Evolutionary conservation across 2,113 vertebrate species (phyloP).

Genomic region (Bos javanicus): DNA sequence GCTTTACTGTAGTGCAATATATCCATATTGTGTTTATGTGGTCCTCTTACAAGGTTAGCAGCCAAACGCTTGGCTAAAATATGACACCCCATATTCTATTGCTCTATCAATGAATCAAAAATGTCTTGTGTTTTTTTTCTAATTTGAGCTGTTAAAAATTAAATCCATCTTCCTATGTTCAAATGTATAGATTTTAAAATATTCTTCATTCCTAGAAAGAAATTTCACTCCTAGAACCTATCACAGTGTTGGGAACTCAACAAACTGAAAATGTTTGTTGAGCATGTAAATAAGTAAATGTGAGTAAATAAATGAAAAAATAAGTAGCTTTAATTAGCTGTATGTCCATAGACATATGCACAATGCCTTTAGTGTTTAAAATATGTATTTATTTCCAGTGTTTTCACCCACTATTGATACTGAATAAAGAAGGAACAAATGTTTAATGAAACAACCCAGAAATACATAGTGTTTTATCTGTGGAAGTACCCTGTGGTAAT

Average conservation of each 20-base stretch:
- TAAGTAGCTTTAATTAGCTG: neutral
- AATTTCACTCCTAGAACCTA: neutral
- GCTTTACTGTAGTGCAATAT: neutral
- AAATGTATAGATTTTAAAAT: neutral
- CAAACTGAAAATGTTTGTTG: neutral
- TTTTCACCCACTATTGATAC: neutral
- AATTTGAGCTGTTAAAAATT: neutral
- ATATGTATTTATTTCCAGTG: neutral
- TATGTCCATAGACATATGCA: neutral
- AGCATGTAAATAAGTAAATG: neutral
- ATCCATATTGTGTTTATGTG: neutral
- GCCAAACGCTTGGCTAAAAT: neutral
- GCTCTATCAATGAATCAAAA: neutral
- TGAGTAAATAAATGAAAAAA: neutral
- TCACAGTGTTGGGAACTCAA: neutral
- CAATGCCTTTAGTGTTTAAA: neutral
- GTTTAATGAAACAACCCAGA: constrained; percentile 31
- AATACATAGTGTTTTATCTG: neutral
- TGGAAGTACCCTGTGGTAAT: neutral
- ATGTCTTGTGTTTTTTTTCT: neutral
- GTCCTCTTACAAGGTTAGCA: neutral
- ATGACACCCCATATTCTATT: neutral
- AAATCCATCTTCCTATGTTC: neutral
- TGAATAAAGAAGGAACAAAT: neutral
- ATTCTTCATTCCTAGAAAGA: neutral